Base-by-base conservation (phyloP, 2,888 invertebrate genomes). In the Agrochola lota region DNA sequence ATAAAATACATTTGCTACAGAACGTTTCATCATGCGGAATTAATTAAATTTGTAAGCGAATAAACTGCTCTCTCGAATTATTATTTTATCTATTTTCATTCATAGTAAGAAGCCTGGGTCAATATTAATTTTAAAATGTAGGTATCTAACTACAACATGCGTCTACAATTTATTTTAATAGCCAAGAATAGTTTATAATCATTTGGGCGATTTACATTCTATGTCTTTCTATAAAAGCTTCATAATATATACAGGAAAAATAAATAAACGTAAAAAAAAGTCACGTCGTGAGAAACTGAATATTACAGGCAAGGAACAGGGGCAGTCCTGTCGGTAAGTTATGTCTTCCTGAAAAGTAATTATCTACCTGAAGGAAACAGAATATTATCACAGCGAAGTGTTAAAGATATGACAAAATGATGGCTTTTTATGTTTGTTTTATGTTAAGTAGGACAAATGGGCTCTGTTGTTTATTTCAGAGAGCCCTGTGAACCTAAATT, bases 331-430 rank as follows among this genome's bases (percentile, higher is more conserved):
- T n/a, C 43, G 17, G 59, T 74, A 67, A 80, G 57, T 77, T 71
- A 84, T 64, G 63, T 67, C 70, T 84, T 77, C 67, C 74, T 46
- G 57, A 26, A 35, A 75, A 81, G 70, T 73, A 73, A 74, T 73
- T 85, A 77, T 77, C 66, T 72, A 63, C 40, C 59, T 55, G 35
- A 30, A 66, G 30, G 26, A 23, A 71, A 2, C 49, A 64, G 20
- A 69, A 71, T 74, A 77, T 77, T 26, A 40, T 40, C 46, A 80
- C n/a, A 59, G 59, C 57, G n/a, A 59, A 7, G 6, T 26, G n/a
- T 26, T 15, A 59, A 59, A 26, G 2, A 26, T 59, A 4, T 26
- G 0, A 15, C 59, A n/a, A 7, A 12, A 6, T 26, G 6, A 26
- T 12, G 12, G 1, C 0, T 26, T 26, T 40, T 12, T 57, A n/a